A percentile compares a stretch with the other conserved stretches of the same genome.
Evolutionary conservation across 2,888 invertebrate genomes (phyloP).

Genomic region (Parnassius apollo): DNA sequence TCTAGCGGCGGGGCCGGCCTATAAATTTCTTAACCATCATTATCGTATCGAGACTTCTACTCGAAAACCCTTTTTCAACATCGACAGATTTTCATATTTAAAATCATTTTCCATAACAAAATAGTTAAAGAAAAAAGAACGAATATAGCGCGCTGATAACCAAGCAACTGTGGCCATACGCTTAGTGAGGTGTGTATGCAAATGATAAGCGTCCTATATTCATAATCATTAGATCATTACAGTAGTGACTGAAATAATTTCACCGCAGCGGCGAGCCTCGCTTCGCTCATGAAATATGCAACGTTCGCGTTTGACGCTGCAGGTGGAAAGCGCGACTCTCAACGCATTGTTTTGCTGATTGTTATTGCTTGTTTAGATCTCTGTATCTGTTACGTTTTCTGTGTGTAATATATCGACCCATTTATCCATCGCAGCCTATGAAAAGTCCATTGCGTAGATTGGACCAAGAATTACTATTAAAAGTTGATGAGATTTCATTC

Average conservation of each 20-base stretch:
- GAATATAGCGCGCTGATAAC: not conserved
- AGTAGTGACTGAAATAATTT: constrained; percentile 19
- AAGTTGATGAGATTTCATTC: too few relatives aligned
- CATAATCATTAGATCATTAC: constrained; percentile 21
- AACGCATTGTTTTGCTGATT: constrained; percentile 11
- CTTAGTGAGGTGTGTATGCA: constrained; percentile 8
- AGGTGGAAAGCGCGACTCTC: constrained; percentile 6
- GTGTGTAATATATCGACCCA: too few relatives aligned
- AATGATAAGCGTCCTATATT: constrained; percentile 16
- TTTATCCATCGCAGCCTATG: too few relatives aligned
- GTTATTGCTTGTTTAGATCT: not conserved
- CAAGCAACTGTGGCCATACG: constrained; percentile 2
- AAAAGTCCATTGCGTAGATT: too few relatives aligned
- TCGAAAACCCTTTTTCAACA: too few relatives aligned
- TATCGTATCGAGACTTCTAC: too few relatives aligned
- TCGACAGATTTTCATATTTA: too few relatives aligned
- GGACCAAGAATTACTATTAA: too few relatives aligned
- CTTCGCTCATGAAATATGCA: constrained; percentile 23
- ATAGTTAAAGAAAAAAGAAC: too few relatives aligned
- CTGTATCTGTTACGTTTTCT: not conserved
- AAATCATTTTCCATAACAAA: too few relatives aligned
- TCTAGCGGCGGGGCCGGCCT: too few relatives aligned
- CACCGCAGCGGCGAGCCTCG: not conserved
- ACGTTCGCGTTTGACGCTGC: constrained; percentile 1
- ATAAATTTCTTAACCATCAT: too few relatives aligned